Evolutionary conservation across 1,140 invertebrate species (phyloP), one percentile per base, ranked within the genome.

Genomic region (Hyposmocoma kahamanoa): DNA sequence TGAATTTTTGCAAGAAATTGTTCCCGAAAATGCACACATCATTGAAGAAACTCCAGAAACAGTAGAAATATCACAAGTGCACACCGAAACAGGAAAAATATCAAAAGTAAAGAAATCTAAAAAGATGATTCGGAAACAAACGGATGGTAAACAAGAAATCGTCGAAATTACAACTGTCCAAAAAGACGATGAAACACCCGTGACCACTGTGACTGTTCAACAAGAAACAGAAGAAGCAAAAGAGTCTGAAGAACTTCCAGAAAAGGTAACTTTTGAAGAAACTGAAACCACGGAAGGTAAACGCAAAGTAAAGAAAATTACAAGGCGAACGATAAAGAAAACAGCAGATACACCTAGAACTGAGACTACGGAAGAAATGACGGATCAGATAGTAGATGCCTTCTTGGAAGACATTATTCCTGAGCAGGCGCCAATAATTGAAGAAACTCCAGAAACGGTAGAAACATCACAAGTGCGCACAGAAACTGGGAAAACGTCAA

Each of bases 161-260:
- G 86, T 78, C 11, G 84, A 88, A 74, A 82, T 87, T 45, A 75
- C 82, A n/a, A 86, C 86, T 17, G 61, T 87, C 38, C 75, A 87
- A 67, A 83, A 87, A 64, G 82, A 87, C 45, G 78, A 80, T 22
- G 78, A 87, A 57, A 50, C 62, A 28, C 81, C 84, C 3, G 54
- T 82, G 41, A 76, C 60, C 10, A 72, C 67, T 11, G 64, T 81
- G 3, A 55, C 58, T 34, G 65, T 50, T 46, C 34, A 42, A 45
- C 39, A 57, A 34, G 24, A 77, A 38, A 56, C 69, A 42, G 52
- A 56, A 55, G 51, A 64, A 43, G 36, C 57, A 0, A 18, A 54
- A n/a, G 56, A 60, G 48, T 44, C 54, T 0, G 8, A 30, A 52
- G 84, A 88, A 70, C 67, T 68, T 21, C 50, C 72, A 10, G 67